These are phyloP conservation scores for Penaeus vannamei DNA, from an alignment of 1,140 invertebrate species.

Conservation along the genomic window DNA sequence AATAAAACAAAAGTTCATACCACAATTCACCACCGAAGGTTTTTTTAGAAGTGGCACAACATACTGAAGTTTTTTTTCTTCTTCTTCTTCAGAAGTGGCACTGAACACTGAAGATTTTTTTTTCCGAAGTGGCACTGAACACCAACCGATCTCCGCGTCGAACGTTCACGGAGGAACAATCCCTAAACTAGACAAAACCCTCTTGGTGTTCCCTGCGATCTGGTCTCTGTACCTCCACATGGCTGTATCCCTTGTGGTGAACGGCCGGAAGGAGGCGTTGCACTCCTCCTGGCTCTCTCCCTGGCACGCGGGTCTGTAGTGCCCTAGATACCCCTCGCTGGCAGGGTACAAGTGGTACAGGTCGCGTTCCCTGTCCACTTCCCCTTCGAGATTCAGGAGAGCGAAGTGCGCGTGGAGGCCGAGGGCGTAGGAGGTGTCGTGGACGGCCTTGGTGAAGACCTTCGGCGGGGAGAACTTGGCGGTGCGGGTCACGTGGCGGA, in stretches of 20 bases:
- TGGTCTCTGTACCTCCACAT: conserved; percentile 51
- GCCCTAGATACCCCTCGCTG: conserved; percentile 57
- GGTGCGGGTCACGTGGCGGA: conserved; percentile 61
- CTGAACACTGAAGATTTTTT: no score
- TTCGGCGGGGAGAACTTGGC: conserved; percentile 52
- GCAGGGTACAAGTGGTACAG: conserved; percentile 62
- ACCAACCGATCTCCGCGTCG: background rate
- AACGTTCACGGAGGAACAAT: conserved; percentile 13
- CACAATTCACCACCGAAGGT: no score
- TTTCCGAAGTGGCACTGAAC: no score
- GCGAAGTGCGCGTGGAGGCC: conserved; percentile 66
- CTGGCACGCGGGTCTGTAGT: conserved; percentile 61
- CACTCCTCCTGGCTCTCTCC: conserved; percentile 63
- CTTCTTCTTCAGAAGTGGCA: no score
- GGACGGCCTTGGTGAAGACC: conserved; percentile 59
- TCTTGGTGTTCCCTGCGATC: conserved; percentile 12
- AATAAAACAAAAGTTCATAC: no score
- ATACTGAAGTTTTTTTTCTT: no score
- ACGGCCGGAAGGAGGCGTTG: conserved; percentile 41
- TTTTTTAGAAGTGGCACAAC: background rate
- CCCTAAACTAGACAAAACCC: conserved; percentile 6
- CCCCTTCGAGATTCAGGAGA: conserved; percentile 46
- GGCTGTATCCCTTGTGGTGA: conserved; percentile 42
- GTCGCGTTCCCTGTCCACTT: conserved; percentile 41
- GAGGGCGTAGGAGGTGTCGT: conserved; percentile 62